Evolutionary conservation across 2,888 invertebrate species (phyloP).

Genomic region (Trissolcus brochymenae): DNA sequence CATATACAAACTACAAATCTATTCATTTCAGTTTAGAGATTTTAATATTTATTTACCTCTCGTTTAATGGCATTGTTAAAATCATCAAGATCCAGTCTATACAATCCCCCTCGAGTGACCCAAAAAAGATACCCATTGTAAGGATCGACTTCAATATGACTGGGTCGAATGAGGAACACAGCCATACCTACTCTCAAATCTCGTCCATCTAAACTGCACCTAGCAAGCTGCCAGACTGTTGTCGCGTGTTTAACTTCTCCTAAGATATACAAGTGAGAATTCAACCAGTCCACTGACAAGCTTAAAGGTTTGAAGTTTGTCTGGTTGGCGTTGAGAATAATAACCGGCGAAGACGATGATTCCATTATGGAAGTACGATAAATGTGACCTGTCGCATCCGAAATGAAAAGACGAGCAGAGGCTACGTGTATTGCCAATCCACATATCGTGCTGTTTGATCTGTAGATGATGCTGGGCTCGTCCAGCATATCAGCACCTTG

Average conservation of each 20-base stretch:
- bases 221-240: conserved; percentile 84
- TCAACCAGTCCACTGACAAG: conserved; percentile 92
- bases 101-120: conserved; percentile 83
- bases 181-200: conserved; percentile 84
- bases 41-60: conserved; percentile 73
- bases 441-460: conserved; percentile 78
- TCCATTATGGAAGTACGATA: conserved; percentile 76
- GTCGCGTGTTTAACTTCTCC: conserved; percentile 82
- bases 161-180: conserved; percentile 83
- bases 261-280: conserved; percentile 88
- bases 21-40: no score
- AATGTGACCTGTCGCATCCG: conserved; percentile 84
- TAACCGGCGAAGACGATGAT: conserved; percentile 60
- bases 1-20: background rate
- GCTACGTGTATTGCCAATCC: conserved; percentile 89
- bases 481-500: conserved; percentile 83
- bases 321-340: conserved; percentile 79
- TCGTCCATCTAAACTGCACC: conserved; percentile 86
- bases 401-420: conserved; percentile 84
- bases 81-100: conserved; percentile 86
- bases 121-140: conserved; percentile 95
- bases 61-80: conserved; percentile 86
- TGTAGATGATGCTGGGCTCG: conserved; percentile 82
- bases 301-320: conserved; percentile 83
- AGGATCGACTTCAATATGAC: conserved; percentile 92